phyloP scores from a whole-genome alignment of 2,113 vertebrate species.

The Lutjanus erythropterus region DNA sequence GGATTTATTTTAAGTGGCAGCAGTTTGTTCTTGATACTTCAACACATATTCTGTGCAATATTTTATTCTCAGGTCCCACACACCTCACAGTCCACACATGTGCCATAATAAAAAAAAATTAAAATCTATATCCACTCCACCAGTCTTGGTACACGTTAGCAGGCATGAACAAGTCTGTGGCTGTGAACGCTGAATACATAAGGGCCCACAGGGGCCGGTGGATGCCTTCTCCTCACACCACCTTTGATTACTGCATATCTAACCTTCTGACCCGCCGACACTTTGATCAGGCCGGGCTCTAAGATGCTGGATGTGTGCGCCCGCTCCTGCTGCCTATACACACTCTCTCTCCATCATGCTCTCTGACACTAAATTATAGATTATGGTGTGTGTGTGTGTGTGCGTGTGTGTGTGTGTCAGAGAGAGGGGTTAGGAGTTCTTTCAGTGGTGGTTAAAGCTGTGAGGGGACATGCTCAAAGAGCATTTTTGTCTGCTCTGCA shows the following conservation, averaged over 20 bases:
- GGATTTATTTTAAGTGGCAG: conserved; percentile 8
- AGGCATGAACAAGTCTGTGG: not conserved
- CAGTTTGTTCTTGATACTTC: conserved; percentile 11
- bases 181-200: conserved; percentile 33
- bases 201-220: conserved; percentile 14
- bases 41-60: conserved; percentile 28
- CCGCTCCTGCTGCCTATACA: conserved; percentile 38
- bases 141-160: not conserved
- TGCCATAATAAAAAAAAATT: conserved; percentile 33
- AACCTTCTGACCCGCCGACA: conserved; percentile 65
- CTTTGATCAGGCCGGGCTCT: conserved; percentile 63
- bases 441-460: conserved; percentile 48
- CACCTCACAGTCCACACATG: conserved; percentile 13
- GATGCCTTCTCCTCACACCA: conserved; percentile 39
- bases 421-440: conserved; percentile 29
- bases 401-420: not conserved
- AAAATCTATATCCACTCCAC: conserved; percentile 19
- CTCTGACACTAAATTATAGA: conserved; percentile 74
- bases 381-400: conserved; percentile 27
- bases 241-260: conserved; percentile 63
- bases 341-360: conserved; percentile 53
- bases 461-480: conserved; percentile 53
- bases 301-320: conserved; percentile 35
- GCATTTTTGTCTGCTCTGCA: conserved; percentile 57
- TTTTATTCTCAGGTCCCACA: conserved; percentile 14